Evolutionary conservation across 2,797 vertebrate genomes (phyloP).

Genomic region (Sibirionetta formosa): DNA sequence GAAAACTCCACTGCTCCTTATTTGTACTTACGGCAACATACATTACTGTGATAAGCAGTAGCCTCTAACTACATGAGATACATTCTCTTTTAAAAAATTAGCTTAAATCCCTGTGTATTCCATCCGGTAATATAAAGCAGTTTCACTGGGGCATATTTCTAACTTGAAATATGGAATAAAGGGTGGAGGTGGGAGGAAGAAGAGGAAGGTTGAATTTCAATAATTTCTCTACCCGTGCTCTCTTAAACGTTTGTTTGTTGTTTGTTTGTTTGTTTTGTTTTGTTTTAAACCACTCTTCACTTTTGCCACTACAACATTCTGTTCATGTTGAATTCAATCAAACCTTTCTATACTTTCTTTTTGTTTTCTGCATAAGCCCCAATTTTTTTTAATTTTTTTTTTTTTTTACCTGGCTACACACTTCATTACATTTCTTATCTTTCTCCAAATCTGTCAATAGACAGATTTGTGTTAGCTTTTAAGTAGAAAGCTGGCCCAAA

Average conservation of each 20-base stretch:
- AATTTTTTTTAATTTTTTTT: background rate
- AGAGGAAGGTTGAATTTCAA: background rate
- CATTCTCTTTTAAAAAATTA: background rate
- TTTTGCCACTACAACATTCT: background rate
- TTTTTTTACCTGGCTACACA: background rate
- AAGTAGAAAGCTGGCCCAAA: background rate
- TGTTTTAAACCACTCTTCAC: background rate
- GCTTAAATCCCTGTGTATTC: background rate
- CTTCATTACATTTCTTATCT: background rate
- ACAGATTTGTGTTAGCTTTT: background rate
- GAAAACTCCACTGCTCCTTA: background rate
- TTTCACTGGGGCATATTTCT: background rate
- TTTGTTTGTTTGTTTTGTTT: too few relatives aligned
- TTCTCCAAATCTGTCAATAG: background rate
- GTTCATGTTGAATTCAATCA: background rate
- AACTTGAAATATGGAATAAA: background rate
- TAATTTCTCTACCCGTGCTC: background rate
- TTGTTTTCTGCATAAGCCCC: background rate
- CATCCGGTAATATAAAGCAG: background rate
- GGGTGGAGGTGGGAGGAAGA: background rate
- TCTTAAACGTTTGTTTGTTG: background rate
- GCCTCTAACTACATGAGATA: background rate
- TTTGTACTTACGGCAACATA: accelerated
- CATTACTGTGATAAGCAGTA: background rate
- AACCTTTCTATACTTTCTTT: background rate